These are phyloP conservation scores for Chelonus insularis DNA, from an alignment of 1,140 invertebrate genomes.

Conservation along the genomic window DNA sequence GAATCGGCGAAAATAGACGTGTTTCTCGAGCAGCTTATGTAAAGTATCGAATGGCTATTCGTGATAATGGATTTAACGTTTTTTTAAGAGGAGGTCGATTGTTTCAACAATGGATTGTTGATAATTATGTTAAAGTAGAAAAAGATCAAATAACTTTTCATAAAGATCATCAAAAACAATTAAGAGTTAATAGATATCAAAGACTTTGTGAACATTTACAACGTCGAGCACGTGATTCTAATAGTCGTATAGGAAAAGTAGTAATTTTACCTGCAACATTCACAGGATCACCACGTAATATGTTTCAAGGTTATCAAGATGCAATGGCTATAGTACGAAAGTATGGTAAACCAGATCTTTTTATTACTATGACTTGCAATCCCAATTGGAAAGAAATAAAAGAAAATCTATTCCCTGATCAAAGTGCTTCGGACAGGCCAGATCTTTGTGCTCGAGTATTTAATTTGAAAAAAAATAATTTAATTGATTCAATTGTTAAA, in stretches of 20 bases:
- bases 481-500: conserved; percentile 19
- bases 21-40: conserved; percentile 3
- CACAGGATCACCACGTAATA: too few relatives aligned
- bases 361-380: too few relatives aligned
- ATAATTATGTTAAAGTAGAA: too few relatives aligned
- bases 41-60: conserved; percentile 16
- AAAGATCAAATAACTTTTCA: not conserved
- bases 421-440: too few relatives aligned
- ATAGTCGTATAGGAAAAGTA: not conserved
- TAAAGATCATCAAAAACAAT: not conserved
- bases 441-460: conserved; percentile 32
- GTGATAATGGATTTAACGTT: not conserved
- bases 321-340: too few relatives aligned
- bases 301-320: too few relatives aligned
- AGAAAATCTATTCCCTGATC: conserved; percentile 41
- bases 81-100: not conserved
- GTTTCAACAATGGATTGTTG: too few relatives aligned
- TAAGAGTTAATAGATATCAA: conserved; percentile 1
- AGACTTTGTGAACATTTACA: conserved; percentile 7
- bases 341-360: too few relatives aligned
- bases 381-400: conserved; percentile 48
- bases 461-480: conserved; percentile 22
- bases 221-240: not conserved
- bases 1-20: not conserved
- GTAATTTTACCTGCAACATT: conserved; percentile 2